Evolutionary conservation across 2,797 vertebrate genomes (phyloP).

Genomic region (Rhincodon typus): DNA sequence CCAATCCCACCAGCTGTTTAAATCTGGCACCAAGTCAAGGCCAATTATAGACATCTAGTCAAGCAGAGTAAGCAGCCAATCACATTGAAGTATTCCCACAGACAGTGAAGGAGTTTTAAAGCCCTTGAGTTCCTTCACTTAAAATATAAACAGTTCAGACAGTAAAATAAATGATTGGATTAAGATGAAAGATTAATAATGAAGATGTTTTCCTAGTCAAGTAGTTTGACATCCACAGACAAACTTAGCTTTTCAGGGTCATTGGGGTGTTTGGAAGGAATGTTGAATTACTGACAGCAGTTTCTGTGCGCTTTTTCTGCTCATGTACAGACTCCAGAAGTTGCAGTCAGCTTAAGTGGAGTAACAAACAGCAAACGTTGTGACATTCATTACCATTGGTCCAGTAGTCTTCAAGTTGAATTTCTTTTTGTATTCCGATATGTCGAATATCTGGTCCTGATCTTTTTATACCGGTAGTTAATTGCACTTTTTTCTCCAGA

Average conservation of each 20-base stretch:
- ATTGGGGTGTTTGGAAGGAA: background rate
- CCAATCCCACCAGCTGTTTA: background rate
- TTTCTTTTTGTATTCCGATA: background rate
- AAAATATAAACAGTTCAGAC: background rate
- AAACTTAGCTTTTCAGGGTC: background rate
- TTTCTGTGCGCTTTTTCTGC: background rate
- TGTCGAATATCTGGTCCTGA: background rate
- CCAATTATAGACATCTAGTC: background rate
- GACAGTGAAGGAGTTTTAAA: background rate
- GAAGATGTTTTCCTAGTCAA: background rate
- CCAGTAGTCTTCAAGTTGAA: background rate
- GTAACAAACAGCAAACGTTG: background rate
- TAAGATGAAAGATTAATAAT: background rate
- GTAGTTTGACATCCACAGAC: no score
- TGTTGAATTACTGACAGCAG: background rate
- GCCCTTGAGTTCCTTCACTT: background rate
- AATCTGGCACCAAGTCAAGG: background rate
- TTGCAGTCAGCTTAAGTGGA: background rate
- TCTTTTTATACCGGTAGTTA: background rate
- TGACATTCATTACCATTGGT: background rate
- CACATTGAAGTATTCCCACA: background rate
- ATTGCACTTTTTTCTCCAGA: slow-evolving; percentile 29
- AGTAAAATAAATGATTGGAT: background rate
- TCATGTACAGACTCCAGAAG: background rate
- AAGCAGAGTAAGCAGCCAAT: no score